phyloP scores from a whole-genome alignment of 2,797 vertebrate genomes.

The Lophotriccus pileatus region DNA sequence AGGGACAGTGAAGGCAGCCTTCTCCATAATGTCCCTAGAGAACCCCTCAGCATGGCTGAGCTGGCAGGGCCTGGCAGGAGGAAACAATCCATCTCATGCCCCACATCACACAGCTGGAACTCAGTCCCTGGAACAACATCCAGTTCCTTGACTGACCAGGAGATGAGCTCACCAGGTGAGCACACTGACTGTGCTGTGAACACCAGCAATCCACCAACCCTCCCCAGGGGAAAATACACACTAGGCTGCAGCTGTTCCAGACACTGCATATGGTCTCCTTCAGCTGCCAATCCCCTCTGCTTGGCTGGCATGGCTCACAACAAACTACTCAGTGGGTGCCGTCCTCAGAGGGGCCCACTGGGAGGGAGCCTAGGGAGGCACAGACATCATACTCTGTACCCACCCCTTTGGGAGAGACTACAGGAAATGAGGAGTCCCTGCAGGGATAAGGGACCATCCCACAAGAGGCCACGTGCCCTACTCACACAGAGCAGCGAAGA shows the following conservation, averaged over 20 bases:
- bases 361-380: not conserved
- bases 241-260: not conserved
- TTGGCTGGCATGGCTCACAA: not conserved
- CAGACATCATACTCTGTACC: rapidly evolving
- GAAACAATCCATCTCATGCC: not conserved
- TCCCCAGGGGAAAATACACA: not conserved
- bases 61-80: not conserved
- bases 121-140: not conserved
- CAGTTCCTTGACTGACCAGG: rapidly evolving
- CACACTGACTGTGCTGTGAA: rapidly evolving
- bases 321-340: not conserved
- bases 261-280: rapidly evolving
- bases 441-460: not conserved
- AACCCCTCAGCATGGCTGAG: not conserved
- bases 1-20: not conserved
- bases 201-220: not conserved
- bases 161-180: not conserved
- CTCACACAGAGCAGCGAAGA: not conserved
- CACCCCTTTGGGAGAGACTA: not conserved
- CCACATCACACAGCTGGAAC: not conserved
- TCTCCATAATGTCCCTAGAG: not conserved
- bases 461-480: not conserved
- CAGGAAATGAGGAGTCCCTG: rapidly evolving
- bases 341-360: rapidly evolving
- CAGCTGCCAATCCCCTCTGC: not conserved